phyloP scores from a whole-genome alignment of 2,113 vertebrate genomes.

The Notarius lentiginosus region DNA sequence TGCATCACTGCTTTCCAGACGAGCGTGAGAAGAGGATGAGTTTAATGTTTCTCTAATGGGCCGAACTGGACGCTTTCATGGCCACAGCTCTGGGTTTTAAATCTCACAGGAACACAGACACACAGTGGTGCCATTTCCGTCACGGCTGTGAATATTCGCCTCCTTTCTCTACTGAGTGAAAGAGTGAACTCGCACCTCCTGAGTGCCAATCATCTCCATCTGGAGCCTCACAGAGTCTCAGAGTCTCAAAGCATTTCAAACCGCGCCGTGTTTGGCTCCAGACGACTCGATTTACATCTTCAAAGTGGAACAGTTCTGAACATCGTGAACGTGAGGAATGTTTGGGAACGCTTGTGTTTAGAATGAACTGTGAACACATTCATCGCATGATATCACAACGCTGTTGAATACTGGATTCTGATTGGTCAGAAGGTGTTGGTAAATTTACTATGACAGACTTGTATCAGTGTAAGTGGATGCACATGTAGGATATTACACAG shows the following conservation, averaged over 20 bases:
- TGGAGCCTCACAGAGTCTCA: conserved; percentile 21
- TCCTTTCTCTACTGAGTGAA: conserved; percentile 17
- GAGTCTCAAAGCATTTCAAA: conserved; percentile 1
- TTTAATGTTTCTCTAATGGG: conserved; percentile 17
- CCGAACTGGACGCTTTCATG: conserved; percentile 32
- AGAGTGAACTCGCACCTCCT: background rate
- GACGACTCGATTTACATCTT: background rate
- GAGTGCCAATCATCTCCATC: conserved; percentile 44
- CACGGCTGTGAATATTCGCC: conserved; percentile 39
- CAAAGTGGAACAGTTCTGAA: background rate
- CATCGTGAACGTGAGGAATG: background rate
- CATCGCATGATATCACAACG: background rate
- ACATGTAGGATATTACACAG: no score
- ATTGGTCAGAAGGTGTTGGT: background rate
- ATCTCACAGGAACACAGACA: conserved; percentile 29
- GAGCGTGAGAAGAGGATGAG: conserved; percentile 13
- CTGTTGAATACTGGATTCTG: background rate
- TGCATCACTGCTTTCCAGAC: background rate
- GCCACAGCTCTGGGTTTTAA: conserved; percentile 9
- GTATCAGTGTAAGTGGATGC: background rate
- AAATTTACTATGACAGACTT: no score
- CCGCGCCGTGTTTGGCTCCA: background rate
- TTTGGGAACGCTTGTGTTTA: background rate
- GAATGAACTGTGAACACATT: background rate
- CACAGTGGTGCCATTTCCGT: conserved; percentile 45